Base-by-base conservation (phyloP, 2,113 vertebrate genomes). In the Oostethus manadensis region DNA sequence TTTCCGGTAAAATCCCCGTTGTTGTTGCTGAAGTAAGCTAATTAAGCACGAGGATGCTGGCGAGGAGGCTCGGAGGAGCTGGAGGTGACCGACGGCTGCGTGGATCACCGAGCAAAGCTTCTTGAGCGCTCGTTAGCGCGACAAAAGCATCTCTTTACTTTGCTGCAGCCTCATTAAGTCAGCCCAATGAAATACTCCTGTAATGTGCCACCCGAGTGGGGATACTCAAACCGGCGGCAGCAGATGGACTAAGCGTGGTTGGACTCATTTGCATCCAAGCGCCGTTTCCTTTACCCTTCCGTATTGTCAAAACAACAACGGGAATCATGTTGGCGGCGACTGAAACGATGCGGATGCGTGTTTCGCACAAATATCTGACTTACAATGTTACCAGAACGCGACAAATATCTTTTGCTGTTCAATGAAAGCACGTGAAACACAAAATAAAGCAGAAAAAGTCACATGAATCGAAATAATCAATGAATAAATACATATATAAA, bases 31-130 rank as follows among this genome's bases (percentile, higher is more conserved):
- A 87, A 82, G 70, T 77, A 85, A 83, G 77, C 85, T 85, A 60
- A 88, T 89, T 89, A 89, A 70, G 63, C 56, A 73, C 66, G 69
- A 48, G 63, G 62, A 68, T 35, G 58, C 63, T 35, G 38, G 59
- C 35, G 71, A 64, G 49, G 66, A 64, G 43, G 63, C 79, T 84
- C 56, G 66, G 64, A 74, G 65, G 58, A 77, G 84, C 84, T 83
- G 23, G 64, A 76, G 85, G 85, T 78, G 63, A 64, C 59, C 60
- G 80, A 81, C 73, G 75, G 71, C 62, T 71, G 47, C 42, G 78
- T 81, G 77, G 84, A 76, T 86, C 78, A 78, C 80, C 76, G 59
- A 70, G 70, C 70, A 84, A 81, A 85, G 1, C 47, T 62, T 79
- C 76, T 81, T 88, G 76, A 86, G 71, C 42, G 54, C 64, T 76